Conservation (phyloP, 2,797 vertebrate species). For the Rhincodon typus region DNA sequence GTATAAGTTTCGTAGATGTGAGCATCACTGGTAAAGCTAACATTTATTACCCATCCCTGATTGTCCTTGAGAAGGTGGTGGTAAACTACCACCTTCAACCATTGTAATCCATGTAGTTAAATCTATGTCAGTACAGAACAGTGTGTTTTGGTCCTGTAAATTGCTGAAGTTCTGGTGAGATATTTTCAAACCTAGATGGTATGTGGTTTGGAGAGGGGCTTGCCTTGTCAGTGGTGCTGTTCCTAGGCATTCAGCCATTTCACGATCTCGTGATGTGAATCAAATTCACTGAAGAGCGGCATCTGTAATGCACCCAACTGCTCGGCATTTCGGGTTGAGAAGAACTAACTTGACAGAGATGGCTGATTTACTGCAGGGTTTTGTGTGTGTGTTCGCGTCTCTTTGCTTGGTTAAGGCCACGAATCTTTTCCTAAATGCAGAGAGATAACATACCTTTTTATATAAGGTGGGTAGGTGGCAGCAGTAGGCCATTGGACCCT, state of each 20-base stretch:
- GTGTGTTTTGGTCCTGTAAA: background rate
- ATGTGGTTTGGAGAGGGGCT: background rate
- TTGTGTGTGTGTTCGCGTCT: background rate
- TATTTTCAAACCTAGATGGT: background rate
- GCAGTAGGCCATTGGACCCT: no score
- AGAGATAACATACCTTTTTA: no score
- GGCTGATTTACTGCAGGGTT: no score
- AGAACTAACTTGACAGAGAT: background rate
- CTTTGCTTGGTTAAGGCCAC: background rate
- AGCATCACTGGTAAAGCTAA: background rate
- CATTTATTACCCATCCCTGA: background rate
- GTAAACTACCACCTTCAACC: background rate
- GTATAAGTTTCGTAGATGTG: no score
- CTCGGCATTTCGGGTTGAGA: background rate
- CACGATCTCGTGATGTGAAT: background rate
- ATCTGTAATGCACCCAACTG: background rate
- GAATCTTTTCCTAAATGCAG: background rate
- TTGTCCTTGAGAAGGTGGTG: background rate
- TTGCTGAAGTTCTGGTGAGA: background rate
- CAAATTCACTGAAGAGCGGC: background rate
- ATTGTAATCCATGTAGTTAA: background rate
- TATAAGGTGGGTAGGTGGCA: no score
- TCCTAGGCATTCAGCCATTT: background rate
- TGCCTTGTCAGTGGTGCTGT: background rate
- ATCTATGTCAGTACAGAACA: background rate